These are phyloP conservation scores for Pandemis cinnamomeana DNA, from an alignment of 2,888 invertebrate species.

Conservation along the genomic window DNA sequence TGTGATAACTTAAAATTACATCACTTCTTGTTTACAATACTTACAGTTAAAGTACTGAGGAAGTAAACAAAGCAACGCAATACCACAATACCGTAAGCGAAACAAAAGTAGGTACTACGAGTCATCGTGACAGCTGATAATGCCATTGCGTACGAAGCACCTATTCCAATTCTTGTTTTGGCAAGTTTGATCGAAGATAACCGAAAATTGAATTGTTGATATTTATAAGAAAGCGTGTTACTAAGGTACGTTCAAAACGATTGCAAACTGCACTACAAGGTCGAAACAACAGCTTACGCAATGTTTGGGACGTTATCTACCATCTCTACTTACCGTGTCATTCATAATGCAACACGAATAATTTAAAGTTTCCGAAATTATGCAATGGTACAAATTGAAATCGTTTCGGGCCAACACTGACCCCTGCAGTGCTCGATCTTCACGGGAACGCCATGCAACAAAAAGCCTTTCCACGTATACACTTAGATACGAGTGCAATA, in stretches of 20 bases:
- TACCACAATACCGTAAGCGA: not conserved
- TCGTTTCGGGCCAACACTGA: constrained; percentile 58
- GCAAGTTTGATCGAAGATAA: constrained; percentile 39
- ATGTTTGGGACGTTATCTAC: constrained; percentile 68
- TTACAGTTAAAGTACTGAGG: constrained; percentile 1
- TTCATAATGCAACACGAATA: constrained; percentile 70
- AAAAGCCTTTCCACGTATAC: not conserved
- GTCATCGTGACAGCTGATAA: constrained; percentile 31
- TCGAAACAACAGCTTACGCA: constrained; percentile 56
- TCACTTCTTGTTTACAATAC: not conserved
- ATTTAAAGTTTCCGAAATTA: constrained; percentile 73
- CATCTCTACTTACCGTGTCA: constrained; percentile 64
- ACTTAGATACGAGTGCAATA: not conserved
- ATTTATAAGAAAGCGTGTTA: constrained; percentile 42
- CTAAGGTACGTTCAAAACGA: constrained; percentile 50
- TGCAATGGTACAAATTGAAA: constrained; percentile 78
- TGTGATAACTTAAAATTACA: not conserved
- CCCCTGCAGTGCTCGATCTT: constrained; percentile 63
- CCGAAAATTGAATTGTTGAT: constrained; percentile 42
- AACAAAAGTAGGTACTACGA: constrained; percentile 9
- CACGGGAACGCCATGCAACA: constrained; percentile 56
- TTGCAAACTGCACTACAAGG: constrained; percentile 63
- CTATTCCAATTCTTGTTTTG: constrained; percentile 38
- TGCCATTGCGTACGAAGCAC: constrained; percentile 31
- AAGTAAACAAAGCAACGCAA: constrained; percentile 25